phyloP scores from a whole-genome alignment of 2,888 invertebrate species.

The Phymatocera aterrima region DNA sequence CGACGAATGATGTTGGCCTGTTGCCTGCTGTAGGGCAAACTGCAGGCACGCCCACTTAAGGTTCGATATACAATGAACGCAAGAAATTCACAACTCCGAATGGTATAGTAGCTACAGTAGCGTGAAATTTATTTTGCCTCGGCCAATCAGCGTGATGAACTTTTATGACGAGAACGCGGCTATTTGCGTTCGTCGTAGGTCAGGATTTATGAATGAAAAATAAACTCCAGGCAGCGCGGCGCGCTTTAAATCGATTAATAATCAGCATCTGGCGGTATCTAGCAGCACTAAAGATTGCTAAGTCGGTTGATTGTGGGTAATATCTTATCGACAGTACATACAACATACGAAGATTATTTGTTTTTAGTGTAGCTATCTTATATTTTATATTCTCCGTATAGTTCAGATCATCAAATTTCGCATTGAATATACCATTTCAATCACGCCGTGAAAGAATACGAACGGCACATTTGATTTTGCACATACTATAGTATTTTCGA shows the following conservation, averaged over 20 bases:
- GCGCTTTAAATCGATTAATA: not conserved
- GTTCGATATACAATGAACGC: slow-evolving; percentile 2
- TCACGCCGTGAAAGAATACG: no score
- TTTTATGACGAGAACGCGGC: not conserved
- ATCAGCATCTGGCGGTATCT: not conserved
- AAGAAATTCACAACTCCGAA: slow-evolving; percentile 11
- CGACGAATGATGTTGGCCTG: slow-evolving; percentile 13
- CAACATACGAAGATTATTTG: no score
- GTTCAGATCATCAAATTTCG: no score
- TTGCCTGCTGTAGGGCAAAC: no score
- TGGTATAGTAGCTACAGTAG: not conserved
- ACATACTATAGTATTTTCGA: no score
- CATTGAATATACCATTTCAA: no score
- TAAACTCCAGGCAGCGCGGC: not conserved
- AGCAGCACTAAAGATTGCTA: not conserved
- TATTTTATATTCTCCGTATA: no score
- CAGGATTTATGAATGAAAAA: slow-evolving; percentile 39
- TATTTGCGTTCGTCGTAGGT: slow-evolving; percentile 21
- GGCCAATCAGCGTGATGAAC: not conserved
- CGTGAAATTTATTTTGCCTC: not conserved
- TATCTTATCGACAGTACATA: slow-evolving; percentile 8
- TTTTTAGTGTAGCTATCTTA: no score
- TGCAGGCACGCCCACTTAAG: no score
- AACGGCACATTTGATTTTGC: no score
- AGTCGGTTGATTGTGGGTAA: not conserved